Percentiles rank a stretch among this genome's conserved stretches.
Conservation (phyloP, 1,140 invertebrate species). For the Leptinotarsa lineolata region DNA sequence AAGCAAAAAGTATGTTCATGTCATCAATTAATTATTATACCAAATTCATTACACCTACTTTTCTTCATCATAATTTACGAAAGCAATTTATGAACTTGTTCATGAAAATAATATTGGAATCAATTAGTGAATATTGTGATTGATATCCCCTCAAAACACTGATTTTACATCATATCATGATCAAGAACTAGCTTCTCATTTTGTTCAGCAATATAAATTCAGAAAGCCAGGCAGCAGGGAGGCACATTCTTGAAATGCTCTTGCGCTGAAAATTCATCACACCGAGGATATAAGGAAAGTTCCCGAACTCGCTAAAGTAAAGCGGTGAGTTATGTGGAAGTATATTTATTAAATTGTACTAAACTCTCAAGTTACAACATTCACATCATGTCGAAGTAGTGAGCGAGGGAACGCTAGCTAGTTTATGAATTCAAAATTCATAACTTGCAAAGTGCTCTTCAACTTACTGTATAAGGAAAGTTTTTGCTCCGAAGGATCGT, state of each 20-base stretch:
- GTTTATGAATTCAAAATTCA: conserved; percentile 18
- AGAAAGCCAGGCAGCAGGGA: neutral
- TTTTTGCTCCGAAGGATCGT: neutral
- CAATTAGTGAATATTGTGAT: no score
- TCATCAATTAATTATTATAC: no score
- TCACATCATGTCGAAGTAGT: conserved; percentile 21
- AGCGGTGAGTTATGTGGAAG: conserved; percentile 26
- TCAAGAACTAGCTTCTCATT: no score
- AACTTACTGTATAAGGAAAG: conserved; percentile 5
- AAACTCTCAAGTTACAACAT: conserved; percentile 19
- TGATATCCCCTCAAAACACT: no score
- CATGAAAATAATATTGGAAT: no score
- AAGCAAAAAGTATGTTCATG: no score
- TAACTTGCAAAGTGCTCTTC: conserved; percentile 20
- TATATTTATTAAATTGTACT: conserved; percentile 27
- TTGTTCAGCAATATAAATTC: neutral
- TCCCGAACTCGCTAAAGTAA: neutral
- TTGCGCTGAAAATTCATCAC: conserved; percentile 11
- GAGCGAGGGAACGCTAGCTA: conserved; percentile 13
- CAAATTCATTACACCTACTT: no score
- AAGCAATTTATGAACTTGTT: no score
- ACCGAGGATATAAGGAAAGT: conserved; percentile 20
- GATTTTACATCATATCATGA: no score
- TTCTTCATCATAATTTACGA: no score
- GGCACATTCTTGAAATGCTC: conserved; percentile 9